Conservation (phyloP, 2,888 invertebrate species). For the Tethea ocularis region DNA sequence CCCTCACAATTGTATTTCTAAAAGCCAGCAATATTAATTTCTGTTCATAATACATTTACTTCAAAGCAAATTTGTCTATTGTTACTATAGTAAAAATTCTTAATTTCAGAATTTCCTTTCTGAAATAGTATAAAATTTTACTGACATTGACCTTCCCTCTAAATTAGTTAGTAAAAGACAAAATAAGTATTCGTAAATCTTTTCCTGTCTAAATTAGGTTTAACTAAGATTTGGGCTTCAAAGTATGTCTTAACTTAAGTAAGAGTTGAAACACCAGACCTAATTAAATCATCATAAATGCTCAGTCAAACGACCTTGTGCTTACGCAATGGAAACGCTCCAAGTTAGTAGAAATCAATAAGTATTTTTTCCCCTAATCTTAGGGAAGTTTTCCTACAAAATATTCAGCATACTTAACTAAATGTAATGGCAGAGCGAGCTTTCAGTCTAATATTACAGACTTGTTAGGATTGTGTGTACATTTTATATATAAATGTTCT, state of each 20-base stretch:
- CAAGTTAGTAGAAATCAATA: conserved; percentile 38
- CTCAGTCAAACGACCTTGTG: not conserved
- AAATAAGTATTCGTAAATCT: not conserved
- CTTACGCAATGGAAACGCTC: conserved; percentile 19
- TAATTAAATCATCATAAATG: not conserved
- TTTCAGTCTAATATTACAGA: not conserved
- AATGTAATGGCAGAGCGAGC: conserved; percentile 32
- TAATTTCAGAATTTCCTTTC: no score
- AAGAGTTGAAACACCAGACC: no score
- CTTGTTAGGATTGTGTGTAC: not conserved
- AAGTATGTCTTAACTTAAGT: not conserved
- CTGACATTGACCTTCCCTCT: no score
- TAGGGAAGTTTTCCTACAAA: conserved; percentile 23
- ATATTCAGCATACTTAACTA: conserved; percentile 41
- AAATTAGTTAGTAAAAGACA: no score
- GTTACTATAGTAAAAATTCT: no score
- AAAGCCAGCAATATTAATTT: no score
- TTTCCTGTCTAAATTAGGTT: no score
- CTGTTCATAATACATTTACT: no score
- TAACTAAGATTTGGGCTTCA: not conserved
- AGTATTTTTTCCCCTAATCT: conserved; percentile 34
- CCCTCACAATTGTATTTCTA: no score
- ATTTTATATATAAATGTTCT: not conserved
- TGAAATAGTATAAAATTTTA: no score
- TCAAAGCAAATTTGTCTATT: no score